phyloP scores from a whole-genome alignment of 2,797 vertebrate genomes.

The Melopsittacus undulatus region DNA sequence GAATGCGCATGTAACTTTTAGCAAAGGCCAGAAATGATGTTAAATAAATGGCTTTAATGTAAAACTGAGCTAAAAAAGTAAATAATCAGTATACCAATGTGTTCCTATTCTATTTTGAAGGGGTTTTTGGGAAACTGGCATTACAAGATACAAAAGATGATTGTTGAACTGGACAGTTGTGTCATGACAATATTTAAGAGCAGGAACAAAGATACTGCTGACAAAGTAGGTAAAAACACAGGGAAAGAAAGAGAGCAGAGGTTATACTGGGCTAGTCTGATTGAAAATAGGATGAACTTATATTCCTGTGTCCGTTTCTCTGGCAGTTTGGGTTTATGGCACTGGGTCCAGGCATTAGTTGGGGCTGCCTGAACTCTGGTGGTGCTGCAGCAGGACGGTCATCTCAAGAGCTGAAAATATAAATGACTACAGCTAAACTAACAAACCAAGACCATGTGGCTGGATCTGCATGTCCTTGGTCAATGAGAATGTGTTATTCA shows the following conservation, averaged over 20 bases:
- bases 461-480: background rate
- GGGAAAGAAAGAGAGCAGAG: background rate
- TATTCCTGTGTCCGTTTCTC: background rate
- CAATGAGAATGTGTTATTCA: background rate
- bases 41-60: background rate
- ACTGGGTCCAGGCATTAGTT: background rate
- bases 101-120: background rate
- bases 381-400: background rate
- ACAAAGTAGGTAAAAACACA: background rate
- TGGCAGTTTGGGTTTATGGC: background rate
- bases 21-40: background rate
- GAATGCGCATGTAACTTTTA: background rate
- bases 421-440: background rate
- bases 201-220: background rate
- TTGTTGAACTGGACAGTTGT: background rate
- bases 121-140: background rate
- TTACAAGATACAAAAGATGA: background rate
- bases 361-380: background rate
- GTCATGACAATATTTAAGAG: background rate
- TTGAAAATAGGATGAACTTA: background rate
- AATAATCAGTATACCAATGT: fast-evolving
- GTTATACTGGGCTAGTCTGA: background rate
- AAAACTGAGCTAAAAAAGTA: background rate
- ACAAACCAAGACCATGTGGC: background rate
- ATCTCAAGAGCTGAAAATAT: background rate